A percentile compares a stretch with the other conserved stretches of the same genome.
Conservation (phyloP, 2,888 invertebrate genomes). For the Eudasyphora cyanicolor region DNA sequence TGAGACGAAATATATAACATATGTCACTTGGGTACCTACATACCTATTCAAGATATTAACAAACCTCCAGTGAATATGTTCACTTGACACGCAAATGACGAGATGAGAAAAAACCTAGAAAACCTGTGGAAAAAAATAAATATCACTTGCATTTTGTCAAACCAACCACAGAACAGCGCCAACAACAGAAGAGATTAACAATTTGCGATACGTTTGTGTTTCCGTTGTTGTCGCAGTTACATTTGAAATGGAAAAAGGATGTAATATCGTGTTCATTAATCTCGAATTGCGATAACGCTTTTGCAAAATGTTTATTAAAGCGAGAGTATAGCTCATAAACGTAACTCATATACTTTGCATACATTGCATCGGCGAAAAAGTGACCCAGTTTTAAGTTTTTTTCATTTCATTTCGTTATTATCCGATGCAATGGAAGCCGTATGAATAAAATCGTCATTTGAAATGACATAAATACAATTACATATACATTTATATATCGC, state of each 20-base stretch:
- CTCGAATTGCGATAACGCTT: conserved; percentile 66
- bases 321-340: neutral
- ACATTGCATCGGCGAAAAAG: neutral
- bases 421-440: neutral
- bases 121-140: conserved; percentile 44
- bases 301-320: conserved; percentile 7
- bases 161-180: neutral
- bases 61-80: too few species aligned
- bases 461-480: conserved; percentile 20
- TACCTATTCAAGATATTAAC: too few species aligned
- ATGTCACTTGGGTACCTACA: too few species aligned
- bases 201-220: conserved; percentile 51
- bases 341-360: too few species aligned
- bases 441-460: neutral
- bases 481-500: neutral
- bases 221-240: conserved; percentile 26
- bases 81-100: conserved; percentile 34
- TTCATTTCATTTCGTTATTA: too few species aligned
- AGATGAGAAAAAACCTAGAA: conserved; percentile 30
- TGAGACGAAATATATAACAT: too few species aligned
- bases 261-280: conserved; percentile 68
- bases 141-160: conserved; percentile 41
- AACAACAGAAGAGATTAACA: conserved; percentile 49
- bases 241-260: conserved; percentile 63
- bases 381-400: conserved; percentile 32